Base-by-base conservation (phyloP, 2,888 invertebrate genomes). In the Nemapogon koenigi region DNA sequence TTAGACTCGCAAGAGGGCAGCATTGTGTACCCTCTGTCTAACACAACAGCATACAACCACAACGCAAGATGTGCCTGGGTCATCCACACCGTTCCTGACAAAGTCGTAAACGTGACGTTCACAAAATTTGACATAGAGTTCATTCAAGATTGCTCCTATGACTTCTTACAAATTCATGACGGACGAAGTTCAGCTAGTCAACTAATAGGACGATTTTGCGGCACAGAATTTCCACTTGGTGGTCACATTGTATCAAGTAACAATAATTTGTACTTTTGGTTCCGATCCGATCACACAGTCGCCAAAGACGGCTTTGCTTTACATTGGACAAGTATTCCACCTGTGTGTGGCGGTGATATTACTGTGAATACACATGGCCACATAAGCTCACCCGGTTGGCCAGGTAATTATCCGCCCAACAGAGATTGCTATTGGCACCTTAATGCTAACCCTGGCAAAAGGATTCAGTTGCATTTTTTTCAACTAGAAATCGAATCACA, bases 371-470 rank as follows among this genome's bases (percentile, higher is more conserved):
- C 81, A 3, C 87, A 91, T 55, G 95, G 95, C 1, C 83, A 85
- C 0, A 83, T 97, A 14, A 83, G 82, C 35, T 93, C 94, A 2
- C 96, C 96, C 0, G 95, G 95, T 1, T 93, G 90, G 37, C 96
- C 96, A 0, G 91, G 91, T 8, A 83, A 82, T 44, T 97, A 96
- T 68, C 95, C 96, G 0, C 82, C 85, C 10, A 88, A 91, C 60
- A 81, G 88, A 16, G 91, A 94, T 54, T 97, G 97, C 57, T 83
- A 78, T 40, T 97, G 96, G 95, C 75, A 70, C 30, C 70, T 96
- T 32, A 54, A 50, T 4, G 89, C 89, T 0, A 72, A 78, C 2
- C 70, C 81, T 1, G 87, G 86, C 7, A 94, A 92, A 64, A 83
- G 90, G 50, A 86, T 96, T 35, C 86, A 88, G 54, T 81, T 97